These are phyloP conservation scores for Suncus etruscus DNA, from an alignment of 2,113 vertebrate genomes.

Conservation along the genomic window DNA sequence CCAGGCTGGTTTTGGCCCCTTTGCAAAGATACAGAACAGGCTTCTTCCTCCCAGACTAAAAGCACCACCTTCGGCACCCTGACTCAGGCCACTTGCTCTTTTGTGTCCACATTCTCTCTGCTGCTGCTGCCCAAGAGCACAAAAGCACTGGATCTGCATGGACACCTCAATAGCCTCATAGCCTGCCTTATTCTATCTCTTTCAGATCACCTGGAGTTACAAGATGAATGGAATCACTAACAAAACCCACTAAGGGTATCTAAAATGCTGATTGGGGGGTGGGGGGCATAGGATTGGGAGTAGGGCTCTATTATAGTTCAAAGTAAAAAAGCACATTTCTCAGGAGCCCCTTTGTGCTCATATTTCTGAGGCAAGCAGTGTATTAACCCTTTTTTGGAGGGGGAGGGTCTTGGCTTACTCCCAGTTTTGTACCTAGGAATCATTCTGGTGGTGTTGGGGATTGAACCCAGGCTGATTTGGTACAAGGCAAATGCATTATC, in stretches of 20 bases:
- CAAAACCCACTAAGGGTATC: neutral
- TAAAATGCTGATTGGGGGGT: neutral
- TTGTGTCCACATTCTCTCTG: neutral
- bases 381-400: neutral
- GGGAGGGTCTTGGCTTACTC: no score
- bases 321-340: neutral
- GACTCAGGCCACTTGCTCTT: neutral
- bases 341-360: neutral
- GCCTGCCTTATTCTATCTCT: neutral
- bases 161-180: neutral
- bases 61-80: neutral
- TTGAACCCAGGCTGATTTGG: no score
- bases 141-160: neutral
- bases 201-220: neutral
- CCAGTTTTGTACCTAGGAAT: no score
- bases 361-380: neutral
- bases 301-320: neutral
- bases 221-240: neutral
- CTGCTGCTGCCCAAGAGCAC: neutral
- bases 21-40: neutral
- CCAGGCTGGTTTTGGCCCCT: neutral
- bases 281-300: neutral
- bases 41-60: neutral
- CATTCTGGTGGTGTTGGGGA: no score
- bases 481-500: no score